Percentiles rank a stretch among this genome's conserved stretches.
Evolutionary conservation across 2,888 invertebrate species (phyloP).

Genomic region (Plemyria rubiginata): DNA sequence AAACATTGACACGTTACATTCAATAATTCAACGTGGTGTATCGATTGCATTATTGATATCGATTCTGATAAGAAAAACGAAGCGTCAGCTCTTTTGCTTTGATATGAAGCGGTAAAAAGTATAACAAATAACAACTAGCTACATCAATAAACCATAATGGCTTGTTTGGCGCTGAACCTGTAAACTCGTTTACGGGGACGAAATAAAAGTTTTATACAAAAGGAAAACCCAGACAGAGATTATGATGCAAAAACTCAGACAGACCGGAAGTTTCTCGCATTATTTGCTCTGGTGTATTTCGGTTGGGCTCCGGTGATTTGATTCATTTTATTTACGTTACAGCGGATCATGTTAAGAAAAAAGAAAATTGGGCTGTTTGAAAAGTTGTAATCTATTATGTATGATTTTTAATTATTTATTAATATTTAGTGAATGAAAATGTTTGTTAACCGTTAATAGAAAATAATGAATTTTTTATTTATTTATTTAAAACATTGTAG

Average conservation of each 20-base stretch:
- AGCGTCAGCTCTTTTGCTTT: too few species aligned
- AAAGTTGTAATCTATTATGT: too few species aligned
- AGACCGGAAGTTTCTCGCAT: constrained; percentile 51
- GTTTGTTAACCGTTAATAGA: too few species aligned
- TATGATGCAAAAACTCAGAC: constrained; percentile 38
- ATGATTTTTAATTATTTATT: too few species aligned
- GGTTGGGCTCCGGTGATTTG: constrained; percentile 8
- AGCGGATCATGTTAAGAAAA: neutral
- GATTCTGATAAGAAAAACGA: too few species aligned
- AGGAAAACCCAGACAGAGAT: constrained; percentile 32
- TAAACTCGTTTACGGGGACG: constrained; percentile 22
- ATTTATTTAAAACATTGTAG: too few species aligned
- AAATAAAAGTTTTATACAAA: constrained; percentile 26
- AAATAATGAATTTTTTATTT: too few species aligned
- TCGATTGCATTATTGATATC: too few species aligned
- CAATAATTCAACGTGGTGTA: too few species aligned
- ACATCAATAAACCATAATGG: constrained; percentile 14
- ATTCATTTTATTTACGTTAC: neutral
- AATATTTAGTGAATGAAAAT: too few species aligned
- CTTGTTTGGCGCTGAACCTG: constrained; percentile 16
- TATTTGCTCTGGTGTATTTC: constrained; percentile 42
- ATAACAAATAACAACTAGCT: neutral
- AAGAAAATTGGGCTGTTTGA: neutral
- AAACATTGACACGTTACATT: too few species aligned
- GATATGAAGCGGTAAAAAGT: too few species aligned